phyloP scores from a whole-genome alignment of 30 jellyfish, hydroid and myxozoan genomes.

The Hydractinia symbiolongicarpus region DNA sequence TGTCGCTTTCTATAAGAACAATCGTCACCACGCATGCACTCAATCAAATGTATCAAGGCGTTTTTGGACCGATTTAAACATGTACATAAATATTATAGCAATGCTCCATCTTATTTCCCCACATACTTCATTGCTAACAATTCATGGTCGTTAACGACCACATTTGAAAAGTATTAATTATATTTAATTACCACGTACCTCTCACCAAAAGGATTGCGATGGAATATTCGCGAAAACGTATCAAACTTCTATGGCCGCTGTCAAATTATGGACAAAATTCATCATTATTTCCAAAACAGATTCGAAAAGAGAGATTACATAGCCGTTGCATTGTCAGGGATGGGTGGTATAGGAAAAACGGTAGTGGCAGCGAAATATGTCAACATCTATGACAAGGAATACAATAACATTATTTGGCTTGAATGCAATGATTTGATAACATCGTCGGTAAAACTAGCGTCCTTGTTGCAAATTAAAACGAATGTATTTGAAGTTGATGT shows the following conservation, averaged over 20 bases:
- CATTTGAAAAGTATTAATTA: too few species aligned
- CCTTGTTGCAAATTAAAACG: not conserved
- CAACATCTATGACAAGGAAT: constrained; percentile 17
- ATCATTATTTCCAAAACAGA: not conserved
- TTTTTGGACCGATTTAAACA: too few species aligned
- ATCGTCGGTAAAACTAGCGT: not conserved
- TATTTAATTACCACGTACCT: too few species aligned
- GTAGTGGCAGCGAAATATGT: constrained; percentile 45
- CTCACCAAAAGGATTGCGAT: too few species aligned
- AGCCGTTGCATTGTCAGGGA: constrained; percentile 20
- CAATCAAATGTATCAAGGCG: too few species aligned
- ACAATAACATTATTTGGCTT: constrained; percentile 44
- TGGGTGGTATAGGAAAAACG: constrained; percentile 60
- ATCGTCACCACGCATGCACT: too few species aligned
- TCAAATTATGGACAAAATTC: not conserved
- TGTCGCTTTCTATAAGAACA: too few species aligned
- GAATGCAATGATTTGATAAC: constrained; percentile 25
- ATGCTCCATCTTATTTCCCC: too few species aligned
- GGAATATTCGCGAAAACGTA: not conserved
- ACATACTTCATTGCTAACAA: too few species aligned
- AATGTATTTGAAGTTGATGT: not conserved
- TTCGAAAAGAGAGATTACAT: not conserved
- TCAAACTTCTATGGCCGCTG: not conserved
- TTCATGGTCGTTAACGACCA: too few species aligned
- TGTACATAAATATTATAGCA: too few species aligned